Base-by-base conservation (phyloP, 2,888 invertebrate species). In the Corythucha ciliata region DNA sequence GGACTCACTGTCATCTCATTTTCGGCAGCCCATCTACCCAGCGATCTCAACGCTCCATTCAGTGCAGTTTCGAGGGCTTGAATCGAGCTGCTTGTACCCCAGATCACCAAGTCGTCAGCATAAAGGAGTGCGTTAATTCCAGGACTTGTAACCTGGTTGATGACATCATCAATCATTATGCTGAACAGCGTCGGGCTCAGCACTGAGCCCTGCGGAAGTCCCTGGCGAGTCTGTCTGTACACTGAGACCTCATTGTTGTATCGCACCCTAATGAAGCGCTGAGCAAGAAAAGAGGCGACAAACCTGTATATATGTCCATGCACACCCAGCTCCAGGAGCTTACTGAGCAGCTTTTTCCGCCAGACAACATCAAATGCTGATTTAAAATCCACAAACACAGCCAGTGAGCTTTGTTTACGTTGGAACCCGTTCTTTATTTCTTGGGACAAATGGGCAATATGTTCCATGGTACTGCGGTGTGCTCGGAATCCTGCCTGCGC, bases 261-360 rank as follows among this genome's bases (percentile, higher is more conserved):
- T 39, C 5, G 4, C 4, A 39, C 39, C 39, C 39, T 39, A 12
- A 39, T 39, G 6, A 4, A 39, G 21, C 39, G 39, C 39, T 39
- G 39, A 39, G 39, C 4, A 12, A 39, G 39, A 20, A 39, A 39
- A 12, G 39, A 39, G 6, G 4, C 12, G 7, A 39, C 12, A 12
- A 4, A 7, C 12, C 12, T 12, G 39, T 7, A 39, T 22, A 39
- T 14, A 39, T 39, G 4, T 12, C 39, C 39, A 14, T 7, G 6
- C 4, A 39, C 12, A 12, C 39, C 39, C 4, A 39, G 39, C 39
- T 12, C 39, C 39, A 39, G 21, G 39, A 39, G 4, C 39, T 39
- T 39, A 7, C 12, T 12, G 6, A 39, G 39, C 21, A 39, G 21
- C 7, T 12, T 4, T 12, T 39, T 12, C 39, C 39, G 4, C 39